Percentiles rank a stretch among this genome's conserved stretches.
These are phyloP conservation scores for Cataglyphis hispanica DNA, from an alignment of 1,140 invertebrate species.

Conservation along the genomic window DNA sequence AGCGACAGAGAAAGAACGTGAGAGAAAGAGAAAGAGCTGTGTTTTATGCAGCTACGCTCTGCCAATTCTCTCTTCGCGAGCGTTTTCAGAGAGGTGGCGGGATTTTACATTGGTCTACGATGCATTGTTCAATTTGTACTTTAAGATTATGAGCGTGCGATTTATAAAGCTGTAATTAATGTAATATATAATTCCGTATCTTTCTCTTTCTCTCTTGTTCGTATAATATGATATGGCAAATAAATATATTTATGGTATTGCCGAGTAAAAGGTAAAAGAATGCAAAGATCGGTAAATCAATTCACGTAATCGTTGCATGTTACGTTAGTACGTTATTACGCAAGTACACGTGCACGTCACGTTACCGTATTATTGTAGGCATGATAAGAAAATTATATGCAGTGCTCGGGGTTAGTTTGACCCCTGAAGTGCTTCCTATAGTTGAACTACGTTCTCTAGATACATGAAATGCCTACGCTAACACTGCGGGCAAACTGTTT, in stretches of 20 bases:
- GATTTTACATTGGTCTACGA: conserved; percentile 27
- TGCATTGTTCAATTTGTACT: background rate
- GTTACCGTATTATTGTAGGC: conserved; percentile 6
- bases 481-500: conserved; percentile 22
- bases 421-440: conserved; percentile 26
- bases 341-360: background rate
- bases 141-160: background rate
- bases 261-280: background rate
- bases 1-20: background rate
- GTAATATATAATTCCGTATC: background rate
- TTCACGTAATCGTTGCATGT: background rate
- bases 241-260: background rate
- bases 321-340: background rate
- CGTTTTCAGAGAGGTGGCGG: conserved; percentile 33
- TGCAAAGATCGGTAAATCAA: background rate
- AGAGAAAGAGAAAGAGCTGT: conserved; percentile 43
- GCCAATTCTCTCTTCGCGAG: conserved; percentile 47
- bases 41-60: conserved; percentile 59
- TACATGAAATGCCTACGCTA: background rate
- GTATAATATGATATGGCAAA: background rate
- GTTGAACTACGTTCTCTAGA: background rate
- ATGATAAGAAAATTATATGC: conserved; percentile 55
- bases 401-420: conserved; percentile 15
- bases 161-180: background rate
- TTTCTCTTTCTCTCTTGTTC: background rate